These are phyloP conservation scores for Echiichthys vipera DNA, from an alignment of 2,797 vertebrate species.

Conservation along the genomic window DNA sequence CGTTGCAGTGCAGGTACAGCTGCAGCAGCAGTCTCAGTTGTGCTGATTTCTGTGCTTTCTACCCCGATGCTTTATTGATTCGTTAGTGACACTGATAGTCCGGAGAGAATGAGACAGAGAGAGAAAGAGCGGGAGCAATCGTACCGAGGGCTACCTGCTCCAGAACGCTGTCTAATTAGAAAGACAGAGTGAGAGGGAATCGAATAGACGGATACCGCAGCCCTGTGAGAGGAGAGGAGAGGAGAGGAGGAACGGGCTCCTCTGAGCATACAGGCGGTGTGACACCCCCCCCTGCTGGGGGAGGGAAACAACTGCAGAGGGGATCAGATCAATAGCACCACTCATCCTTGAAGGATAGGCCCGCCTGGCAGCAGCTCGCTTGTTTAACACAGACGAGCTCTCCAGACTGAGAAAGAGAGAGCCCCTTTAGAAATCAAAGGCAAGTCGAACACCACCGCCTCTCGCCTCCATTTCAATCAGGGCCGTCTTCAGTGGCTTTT, in stretches of 20 bases:
- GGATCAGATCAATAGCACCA: slow-evolving; percentile 57
- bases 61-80: slow-evolving; percentile 68
- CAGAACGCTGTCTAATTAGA: slow-evolving; percentile 66
- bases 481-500: neutral
- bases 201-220: slow-evolving; percentile 49
- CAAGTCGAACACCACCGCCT: slow-evolving; percentile 48
- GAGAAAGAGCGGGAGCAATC: slow-evolving; percentile 27
- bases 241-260: neutral
- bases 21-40: slow-evolving; percentile 49
- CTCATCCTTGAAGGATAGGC: slow-evolving; percentile 67
- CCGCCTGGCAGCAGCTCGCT: slow-evolving; percentile 61
- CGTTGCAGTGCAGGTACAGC: slow-evolving; percentile 50
- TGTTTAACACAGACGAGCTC: slow-evolving; percentile 66
- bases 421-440: slow-evolving; percentile 60
- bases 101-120: slow-evolving; percentile 33
- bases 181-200: slow-evolving; percentile 50
- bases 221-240: slow-evolving; percentile 21
- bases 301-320: slow-evolving; percentile 40
- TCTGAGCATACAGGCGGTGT: slow-evolving; percentile 16
- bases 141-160: slow-evolving; percentile 49
- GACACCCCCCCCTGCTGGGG: slow-evolving; percentile 80
- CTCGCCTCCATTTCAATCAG: slow-evolving; percentile 49
- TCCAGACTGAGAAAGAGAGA: slow-evolving; percentile 56
- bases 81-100: slow-evolving; percentile 68
- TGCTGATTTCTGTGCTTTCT: slow-evolving; percentile 72